Percentiles rank a stretch among this genome's conserved stretches.
Evolutionary conservation across 2,797 vertebrate species (phyloP).

Genomic region (Florisuga fusca): DNA sequence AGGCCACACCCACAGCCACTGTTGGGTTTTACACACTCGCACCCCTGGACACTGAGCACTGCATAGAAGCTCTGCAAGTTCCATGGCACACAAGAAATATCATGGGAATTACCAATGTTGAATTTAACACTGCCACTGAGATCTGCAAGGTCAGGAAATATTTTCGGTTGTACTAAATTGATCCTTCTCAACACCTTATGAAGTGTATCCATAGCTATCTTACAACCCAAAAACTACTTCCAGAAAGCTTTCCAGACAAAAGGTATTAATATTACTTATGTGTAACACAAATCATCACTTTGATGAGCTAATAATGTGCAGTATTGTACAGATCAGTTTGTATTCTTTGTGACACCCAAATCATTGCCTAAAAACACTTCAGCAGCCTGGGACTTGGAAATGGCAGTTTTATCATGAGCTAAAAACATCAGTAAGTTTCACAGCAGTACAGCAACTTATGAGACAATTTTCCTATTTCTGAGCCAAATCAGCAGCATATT

Average conservation of each 20-base stretch:
- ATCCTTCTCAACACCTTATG: neutral
- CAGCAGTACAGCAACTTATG: neutral
- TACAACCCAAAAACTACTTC: neutral
- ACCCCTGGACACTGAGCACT: neutral
- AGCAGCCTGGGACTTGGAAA: neutral
- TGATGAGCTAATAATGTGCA: neutral
- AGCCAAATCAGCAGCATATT: neutral
- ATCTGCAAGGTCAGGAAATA: neutral
- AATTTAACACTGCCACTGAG: neutral
- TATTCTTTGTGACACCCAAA: neutral
- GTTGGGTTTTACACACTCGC: neutral
- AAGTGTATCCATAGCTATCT: neutral
- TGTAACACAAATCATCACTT: neutral
- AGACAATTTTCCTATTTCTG: neutral
- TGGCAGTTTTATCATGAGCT: neutral
- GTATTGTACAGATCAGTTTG: neutral
- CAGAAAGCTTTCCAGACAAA: neutral
- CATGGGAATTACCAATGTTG: neutral
- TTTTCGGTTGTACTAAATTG: neutral
- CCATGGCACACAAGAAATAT: neutral
- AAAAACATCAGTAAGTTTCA: neutral
- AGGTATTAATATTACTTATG: neutral
- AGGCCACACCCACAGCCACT: fast-evolving
- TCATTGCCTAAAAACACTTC: neutral
- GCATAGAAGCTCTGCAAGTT: neutral